Evolutionary conservation across 1,140 invertebrate genomes (phyloP).

Genomic region (Oryctes rhinoceros): DNA sequence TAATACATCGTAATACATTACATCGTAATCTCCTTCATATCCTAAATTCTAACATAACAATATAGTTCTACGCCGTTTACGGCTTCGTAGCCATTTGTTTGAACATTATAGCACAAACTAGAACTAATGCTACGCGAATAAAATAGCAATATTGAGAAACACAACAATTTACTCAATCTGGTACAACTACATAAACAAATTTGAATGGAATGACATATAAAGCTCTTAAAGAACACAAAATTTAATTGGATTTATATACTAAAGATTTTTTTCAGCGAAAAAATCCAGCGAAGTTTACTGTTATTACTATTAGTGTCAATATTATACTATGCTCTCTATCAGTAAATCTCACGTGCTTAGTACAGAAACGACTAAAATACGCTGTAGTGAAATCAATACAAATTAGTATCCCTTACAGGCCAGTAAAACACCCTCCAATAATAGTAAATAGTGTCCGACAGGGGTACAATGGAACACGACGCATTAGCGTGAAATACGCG

Average conservation of each 20-base stretch:
- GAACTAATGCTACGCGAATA: background rate
- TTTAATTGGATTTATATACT: too few species aligned
- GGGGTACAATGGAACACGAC: background rate
- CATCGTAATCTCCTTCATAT: background rate
- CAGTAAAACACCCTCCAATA: constrained; percentile 20
- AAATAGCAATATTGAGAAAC: background rate
- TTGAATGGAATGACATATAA: too few species aligned
- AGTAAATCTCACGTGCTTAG: background rate
- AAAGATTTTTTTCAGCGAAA: too few species aligned
- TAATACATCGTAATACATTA: too few species aligned
- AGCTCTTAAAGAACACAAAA: too few species aligned
- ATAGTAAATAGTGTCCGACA: background rate
- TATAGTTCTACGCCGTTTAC: background rate
- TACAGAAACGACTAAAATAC: background rate
- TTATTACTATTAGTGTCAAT: too few species aligned
- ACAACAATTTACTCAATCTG: too few species aligned
- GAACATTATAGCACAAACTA: background rate
- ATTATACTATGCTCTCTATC: too few species aligned
- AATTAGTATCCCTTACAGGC: constrained; percentile 12
- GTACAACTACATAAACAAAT: too few species aligned
- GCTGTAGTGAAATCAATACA: constrained; percentile 4
- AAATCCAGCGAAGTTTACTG: too few species aligned
- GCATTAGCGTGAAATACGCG: background rate
- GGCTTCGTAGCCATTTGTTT: background rate
- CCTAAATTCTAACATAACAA: background rate